Conservation (phyloP, 2,888 invertebrate species). For the Schizotus pectinicornis region DNA sequence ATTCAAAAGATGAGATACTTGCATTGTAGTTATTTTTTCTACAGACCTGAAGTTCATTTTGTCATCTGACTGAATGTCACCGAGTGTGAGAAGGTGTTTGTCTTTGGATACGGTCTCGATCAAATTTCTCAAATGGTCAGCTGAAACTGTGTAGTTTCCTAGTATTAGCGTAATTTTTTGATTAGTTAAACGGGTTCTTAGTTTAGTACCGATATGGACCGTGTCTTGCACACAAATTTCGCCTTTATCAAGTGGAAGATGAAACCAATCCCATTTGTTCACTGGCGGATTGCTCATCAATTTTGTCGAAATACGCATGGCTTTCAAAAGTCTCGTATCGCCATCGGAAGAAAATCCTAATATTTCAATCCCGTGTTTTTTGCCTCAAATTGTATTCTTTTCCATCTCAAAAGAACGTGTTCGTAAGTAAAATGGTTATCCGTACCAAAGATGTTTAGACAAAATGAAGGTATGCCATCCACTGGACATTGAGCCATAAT, state of each 20-base stretch:
- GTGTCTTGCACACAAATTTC: constrained; percentile 5
- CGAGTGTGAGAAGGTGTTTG: constrained; percentile 2
- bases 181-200: not conserved
- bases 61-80: constrained; percentile 1
- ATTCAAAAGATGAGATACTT: no score
- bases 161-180: not conserved
- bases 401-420: constrained; percentile 28
- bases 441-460: constrained; percentile 29
- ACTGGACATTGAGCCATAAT: constrained; percentile 29
- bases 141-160: not conserved
- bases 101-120: not conserved
- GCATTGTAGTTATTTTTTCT: not conserved
- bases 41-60: constrained; percentile 5
- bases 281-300: no score
- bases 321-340: constrained; percentile 14
- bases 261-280: constrained; percentile 4
- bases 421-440: constrained; percentile 26
- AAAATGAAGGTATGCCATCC: constrained; percentile 25
- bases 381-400: constrained; percentile 8
- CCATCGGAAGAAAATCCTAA: constrained; percentile 24
- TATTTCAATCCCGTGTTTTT: constrained; percentile 13
- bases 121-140: not conserved
- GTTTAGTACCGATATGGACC: constrained; percentile 7
- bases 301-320: no score
- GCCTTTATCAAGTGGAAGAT: not conserved